A percentile compares a stretch with the other conserved stretches of the same genome.
Evolutionary conservation across 2,797 vertebrate species (phyloP).

Genomic region (Notolepis coatsorum): DNA sequence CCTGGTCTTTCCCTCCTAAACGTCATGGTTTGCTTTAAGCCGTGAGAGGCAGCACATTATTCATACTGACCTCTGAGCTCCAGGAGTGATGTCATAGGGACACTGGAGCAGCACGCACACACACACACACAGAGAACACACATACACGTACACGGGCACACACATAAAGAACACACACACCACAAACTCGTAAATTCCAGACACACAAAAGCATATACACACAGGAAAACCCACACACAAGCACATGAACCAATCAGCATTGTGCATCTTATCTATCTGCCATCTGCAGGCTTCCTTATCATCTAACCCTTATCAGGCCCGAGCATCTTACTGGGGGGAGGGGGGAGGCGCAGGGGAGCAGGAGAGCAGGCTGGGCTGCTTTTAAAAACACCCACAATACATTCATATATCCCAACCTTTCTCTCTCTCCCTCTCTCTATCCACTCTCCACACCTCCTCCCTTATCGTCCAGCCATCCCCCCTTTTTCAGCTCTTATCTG

Average conservation of each 20-base stretch:
- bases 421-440: constrained; percentile 47
- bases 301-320: constrained; percentile 60
- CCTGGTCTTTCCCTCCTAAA: constrained; percentile 60
- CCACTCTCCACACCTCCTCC: constrained; percentile 58
- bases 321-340: constrained; percentile 70
- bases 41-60: constrained; percentile 71
- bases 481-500: constrained; percentile 27
- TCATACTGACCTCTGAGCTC: constrained; percentile 74
- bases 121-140: too few relatives aligned
- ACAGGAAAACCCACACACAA: constrained; percentile 7
- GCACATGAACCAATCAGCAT: constrained; percentile 52
- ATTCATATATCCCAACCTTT: constrained; percentile 67
- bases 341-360: constrained; percentile 13
- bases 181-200: background rate
- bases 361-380: constrained; percentile 63
- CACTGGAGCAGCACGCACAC: too few relatives aligned
- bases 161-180: too few relatives aligned
- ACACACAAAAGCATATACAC: constrained; percentile 22
- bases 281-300: constrained; percentile 72
- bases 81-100: constrained; percentile 71
- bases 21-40: constrained; percentile 55
- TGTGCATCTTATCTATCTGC: constrained; percentile 75
- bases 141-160: too few relatives aligned
- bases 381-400: constrained; percentile 76
- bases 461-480: constrained; percentile 55